These are phyloP conservation scores for Archocentrus centrarchus DNA, from an alignment of 2,113 vertebrate genomes.

Conservation along the genomic window DNA sequence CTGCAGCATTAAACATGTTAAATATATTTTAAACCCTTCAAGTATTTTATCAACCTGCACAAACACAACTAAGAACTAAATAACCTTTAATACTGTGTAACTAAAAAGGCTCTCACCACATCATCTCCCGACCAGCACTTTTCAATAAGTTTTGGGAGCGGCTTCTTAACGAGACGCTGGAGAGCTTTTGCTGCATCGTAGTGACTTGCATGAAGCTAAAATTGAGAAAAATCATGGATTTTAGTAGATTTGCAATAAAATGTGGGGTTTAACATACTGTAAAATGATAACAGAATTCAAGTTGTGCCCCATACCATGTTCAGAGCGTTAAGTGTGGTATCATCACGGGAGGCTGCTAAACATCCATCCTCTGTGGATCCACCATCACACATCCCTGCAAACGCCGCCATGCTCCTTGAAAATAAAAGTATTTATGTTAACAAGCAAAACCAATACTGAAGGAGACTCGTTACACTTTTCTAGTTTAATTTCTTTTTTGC, in stretches of 20 bases:
- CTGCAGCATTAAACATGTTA: background rate
- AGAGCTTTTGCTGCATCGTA: slow-evolving; percentile 98
- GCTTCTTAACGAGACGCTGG: slow-evolving; percentile 98
- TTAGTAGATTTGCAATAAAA: background rate
- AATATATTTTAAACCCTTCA: background rate
- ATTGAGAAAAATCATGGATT: slow-evolving; percentile 1
- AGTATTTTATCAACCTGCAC: background rate
- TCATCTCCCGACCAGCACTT: slow-evolving; percentile 99
- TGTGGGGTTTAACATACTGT: background rate
- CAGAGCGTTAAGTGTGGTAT: slow-evolving; percentile 97
- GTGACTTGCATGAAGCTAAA: slow-evolving; percentile 94
- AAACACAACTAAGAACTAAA: background rate
- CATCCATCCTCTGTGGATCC: slow-evolving; percentile 98
- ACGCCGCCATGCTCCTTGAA: slow-evolving; percentile 97
- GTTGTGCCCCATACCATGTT: slow-evolving; percentile 87
- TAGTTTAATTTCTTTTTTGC: background rate
- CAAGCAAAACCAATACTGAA: background rate
- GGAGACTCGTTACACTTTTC: background rate
- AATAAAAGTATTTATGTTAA: slow-evolving; percentile 2
- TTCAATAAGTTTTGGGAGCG: slow-evolving; percentile 96
- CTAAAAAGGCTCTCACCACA: slow-evolving; percentile 86
- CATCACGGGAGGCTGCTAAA: slow-evolving; percentile 94
- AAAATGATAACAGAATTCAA: background rate
- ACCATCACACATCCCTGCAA: slow-evolving; percentile 98
- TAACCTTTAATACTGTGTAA: background rate